These are phyloP conservation scores for Nomada goodeniana DNA, from an alignment of 2,888 invertebrate species.

Conservation along the genomic window DNA sequence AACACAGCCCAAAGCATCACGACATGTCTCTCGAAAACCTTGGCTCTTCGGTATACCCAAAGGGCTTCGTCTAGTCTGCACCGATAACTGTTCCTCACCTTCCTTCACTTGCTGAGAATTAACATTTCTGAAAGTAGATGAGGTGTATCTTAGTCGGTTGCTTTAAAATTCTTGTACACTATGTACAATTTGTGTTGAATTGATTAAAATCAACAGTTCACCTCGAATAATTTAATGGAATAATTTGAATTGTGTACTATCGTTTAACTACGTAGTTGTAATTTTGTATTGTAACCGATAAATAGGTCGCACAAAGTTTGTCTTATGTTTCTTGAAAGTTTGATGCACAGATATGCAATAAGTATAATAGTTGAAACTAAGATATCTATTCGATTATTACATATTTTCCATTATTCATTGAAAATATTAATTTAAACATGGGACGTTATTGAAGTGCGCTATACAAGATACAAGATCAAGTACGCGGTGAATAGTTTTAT, in stretches of 20 bases:
- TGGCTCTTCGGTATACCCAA: constrained; percentile 85
- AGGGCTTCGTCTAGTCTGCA: constrained; percentile 73
- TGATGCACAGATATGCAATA: too few relatives aligned
- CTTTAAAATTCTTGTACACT: background rate
- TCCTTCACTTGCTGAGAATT: constrained; percentile 82
- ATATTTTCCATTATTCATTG: too few relatives aligned
- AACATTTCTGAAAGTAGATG: constrained; percentile 72
- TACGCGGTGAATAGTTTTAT: too few relatives aligned
- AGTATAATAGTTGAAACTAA: too few relatives aligned
- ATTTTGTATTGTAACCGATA: too few relatives aligned
- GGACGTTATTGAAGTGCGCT: too few relatives aligned
- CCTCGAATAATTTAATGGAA: background rate
- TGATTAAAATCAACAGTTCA: background rate
- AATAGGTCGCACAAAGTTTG: too few relatives aligned
- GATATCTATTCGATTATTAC: too few relatives aligned
- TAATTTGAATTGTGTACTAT: background rate
- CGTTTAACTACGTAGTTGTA: too few relatives aligned
- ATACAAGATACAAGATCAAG: too few relatives aligned
- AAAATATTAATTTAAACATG: too few relatives aligned
- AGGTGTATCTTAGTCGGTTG: background rate
- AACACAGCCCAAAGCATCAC: constrained; percentile 89
- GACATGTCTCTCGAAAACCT: constrained; percentile 87
- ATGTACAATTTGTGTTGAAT: background rate
- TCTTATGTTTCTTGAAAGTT: too few relatives aligned
- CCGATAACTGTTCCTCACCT: constrained; percentile 82